Conservation (phyloP, 2,888 invertebrate genomes). For the Abscondita cerata region DNA sequence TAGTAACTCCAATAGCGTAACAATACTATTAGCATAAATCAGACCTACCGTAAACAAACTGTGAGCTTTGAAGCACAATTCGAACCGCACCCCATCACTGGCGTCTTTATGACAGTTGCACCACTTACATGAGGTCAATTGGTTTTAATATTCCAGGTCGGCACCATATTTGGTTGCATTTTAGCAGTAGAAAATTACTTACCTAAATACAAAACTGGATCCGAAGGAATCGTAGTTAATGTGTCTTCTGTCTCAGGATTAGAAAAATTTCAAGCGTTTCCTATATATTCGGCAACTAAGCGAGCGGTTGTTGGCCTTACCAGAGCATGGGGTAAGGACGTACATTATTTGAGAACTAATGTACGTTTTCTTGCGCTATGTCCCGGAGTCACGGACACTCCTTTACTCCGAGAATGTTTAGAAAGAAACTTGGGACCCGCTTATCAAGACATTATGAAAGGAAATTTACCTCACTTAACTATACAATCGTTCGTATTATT, state of each 20-base stretch:
- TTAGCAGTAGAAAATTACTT: constrained; percentile 59
- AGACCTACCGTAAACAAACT: too few species aligned
- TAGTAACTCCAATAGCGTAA: too few species aligned
- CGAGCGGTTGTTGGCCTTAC: constrained; percentile 52
- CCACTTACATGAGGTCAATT: neutral
- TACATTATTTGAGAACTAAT: constrained; percentile 52
- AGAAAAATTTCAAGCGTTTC: constrained; percentile 47
- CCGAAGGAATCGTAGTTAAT: constrained; percentile 60
- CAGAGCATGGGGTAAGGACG: constrained; percentile 46
- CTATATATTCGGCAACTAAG: constrained; percentile 56
- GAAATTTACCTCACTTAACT: constrained; percentile 20
- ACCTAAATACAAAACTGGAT: constrained; percentile 58
- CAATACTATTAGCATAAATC: too few species aligned
- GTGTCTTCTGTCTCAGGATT: constrained; percentile 59
- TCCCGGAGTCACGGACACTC: constrained; percentile 57
- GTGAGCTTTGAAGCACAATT: too few species aligned
- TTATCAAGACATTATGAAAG: constrained; percentile 23
- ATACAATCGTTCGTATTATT: constrained; percentile 16
- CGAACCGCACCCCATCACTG: too few species aligned
- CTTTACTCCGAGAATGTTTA: constrained; percentile 26
- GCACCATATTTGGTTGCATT: constrained; percentile 55
- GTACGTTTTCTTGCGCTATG: constrained; percentile 56
- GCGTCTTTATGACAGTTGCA: neutral
- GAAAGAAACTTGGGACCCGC: constrained; percentile 19
- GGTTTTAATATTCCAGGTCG: constrained; percentile 53